Evolutionary conservation across 1,140 invertebrate genomes (phyloP).

Genomic region (Trinorchestia longiramus): DNA sequence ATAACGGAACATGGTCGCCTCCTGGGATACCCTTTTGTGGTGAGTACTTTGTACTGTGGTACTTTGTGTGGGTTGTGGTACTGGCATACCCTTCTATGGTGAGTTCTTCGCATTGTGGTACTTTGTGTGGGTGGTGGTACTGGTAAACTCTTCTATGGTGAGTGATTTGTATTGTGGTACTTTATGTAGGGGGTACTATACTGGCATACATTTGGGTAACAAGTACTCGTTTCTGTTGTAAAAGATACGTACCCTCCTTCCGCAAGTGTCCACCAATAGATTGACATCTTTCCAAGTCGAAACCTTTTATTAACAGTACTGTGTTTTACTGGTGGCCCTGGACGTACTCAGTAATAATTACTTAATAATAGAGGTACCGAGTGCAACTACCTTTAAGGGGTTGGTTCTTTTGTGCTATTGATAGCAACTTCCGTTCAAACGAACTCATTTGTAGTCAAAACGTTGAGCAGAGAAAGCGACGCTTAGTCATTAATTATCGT

Average conservation of each 20-base stretch:
- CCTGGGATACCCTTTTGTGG: slow-evolving; percentile 94
- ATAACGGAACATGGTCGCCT: slow-evolving; percentile 86
- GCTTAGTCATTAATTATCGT: no score
- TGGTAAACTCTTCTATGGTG: not conserved
- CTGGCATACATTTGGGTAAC: not conserved
- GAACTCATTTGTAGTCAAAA: no score
- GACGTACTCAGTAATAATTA: not conserved
- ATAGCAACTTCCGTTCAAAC: no score
- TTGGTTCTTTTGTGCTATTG: no score
- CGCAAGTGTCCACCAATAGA: not conserved
- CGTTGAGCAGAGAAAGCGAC: no score
- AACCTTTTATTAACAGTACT: not conserved
- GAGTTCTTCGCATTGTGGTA: no score
- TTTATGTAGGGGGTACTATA: not conserved
- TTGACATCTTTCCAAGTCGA: not conserved
- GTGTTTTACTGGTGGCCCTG: not conserved
- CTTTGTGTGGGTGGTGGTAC: not conserved
- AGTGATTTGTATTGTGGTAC: not conserved
- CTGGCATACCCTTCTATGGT: not conserved
- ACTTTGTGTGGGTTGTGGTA: not conserved
- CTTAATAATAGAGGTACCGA: no score
- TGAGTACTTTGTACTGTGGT: slow-evolving; percentile 74
- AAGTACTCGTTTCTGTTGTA: not conserved
- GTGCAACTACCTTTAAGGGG: no score
- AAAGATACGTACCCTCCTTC: no score